Conservation (phyloP, 2,888 invertebrate species). For the Drosophila yooni region DNA sequence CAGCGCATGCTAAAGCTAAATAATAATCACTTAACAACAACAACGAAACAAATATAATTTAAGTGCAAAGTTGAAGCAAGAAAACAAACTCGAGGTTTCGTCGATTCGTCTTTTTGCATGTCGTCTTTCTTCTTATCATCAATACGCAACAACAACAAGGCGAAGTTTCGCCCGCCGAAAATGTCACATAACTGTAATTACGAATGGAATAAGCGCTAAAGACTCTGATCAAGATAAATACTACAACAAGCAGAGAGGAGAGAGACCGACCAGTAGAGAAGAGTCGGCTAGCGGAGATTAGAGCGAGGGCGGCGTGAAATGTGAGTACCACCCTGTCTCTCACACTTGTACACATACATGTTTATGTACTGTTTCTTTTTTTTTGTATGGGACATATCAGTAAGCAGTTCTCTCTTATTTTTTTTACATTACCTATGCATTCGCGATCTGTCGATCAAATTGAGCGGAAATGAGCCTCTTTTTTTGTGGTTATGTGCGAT, state of each 20-base stretch:
- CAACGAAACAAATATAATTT: conserved; percentile 41
- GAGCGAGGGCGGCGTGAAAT: conserved; percentile 60
- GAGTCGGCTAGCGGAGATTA: conserved; percentile 23
- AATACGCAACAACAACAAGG: conserved; percentile 25
- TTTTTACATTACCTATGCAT: conserved; percentile 48
- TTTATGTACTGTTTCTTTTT: conserved; percentile 11
- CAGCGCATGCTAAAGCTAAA: conserved; percentile 43
- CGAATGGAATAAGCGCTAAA: conserved; percentile 65
- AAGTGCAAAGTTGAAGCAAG: conserved; percentile 43
- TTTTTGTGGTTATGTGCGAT: conserved; percentile 36
- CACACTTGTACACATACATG: neutral
- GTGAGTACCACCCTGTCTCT: conserved; percentile 59
- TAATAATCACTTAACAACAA: conserved; percentile 32
- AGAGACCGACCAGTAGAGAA: conserved; percentile 22
- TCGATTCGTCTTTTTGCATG: conserved; percentile 43
- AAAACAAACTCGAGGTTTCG: conserved; percentile 68
- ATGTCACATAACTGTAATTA: conserved; percentile 59
- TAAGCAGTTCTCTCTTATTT: conserved; percentile 29
- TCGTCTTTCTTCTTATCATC: conserved; percentile 55
- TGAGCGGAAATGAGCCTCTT: conserved; percentile 34
- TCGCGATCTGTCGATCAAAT: conserved; percentile 23
- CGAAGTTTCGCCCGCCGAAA: conserved; percentile 42
- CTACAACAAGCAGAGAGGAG: conserved; percentile 7
- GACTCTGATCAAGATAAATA: conserved; percentile 41
- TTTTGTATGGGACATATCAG: conserved; percentile 34